A percentile compares a stretch with the other conserved stretches of the same genome.
Conservation (phyloP, 2,888 invertebrate species). For the Orthosia cruda region DNA sequence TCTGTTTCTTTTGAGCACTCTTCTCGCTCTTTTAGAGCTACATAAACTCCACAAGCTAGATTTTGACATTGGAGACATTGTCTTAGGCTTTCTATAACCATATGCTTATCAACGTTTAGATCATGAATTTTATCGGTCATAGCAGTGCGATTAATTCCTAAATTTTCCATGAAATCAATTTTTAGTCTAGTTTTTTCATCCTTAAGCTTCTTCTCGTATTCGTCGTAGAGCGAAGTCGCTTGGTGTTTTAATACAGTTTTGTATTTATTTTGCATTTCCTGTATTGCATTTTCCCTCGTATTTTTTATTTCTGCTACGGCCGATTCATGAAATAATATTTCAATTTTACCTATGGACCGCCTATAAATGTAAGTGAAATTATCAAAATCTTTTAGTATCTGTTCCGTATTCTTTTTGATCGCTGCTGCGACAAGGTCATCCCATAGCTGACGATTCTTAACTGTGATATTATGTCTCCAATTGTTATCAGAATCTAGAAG, state of each 20-base stretch:
- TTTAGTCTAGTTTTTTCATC: conserved; percentile 78
- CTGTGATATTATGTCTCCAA: conserved; percentile 78
- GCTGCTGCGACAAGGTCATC: conserved; percentile 71
- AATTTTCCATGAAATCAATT: conserved; percentile 74
- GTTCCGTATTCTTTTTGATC: conserved; percentile 75
- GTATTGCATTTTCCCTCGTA: conserved; percentile 72
- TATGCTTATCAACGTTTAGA: conserved; percentile 84
- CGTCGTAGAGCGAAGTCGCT: conserved; percentile 80
- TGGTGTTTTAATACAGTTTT: conserved; percentile 77
- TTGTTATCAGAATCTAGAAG: conserved; percentile 77
- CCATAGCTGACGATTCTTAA: conserved; percentile 70
- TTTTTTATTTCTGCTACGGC: conserved; percentile 78
- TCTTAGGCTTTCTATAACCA: conserved; percentile 82
- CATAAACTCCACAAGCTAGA: conserved; percentile 87
- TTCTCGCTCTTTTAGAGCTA: conserved; percentile 86
- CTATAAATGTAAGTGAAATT: conserved; percentile 79
- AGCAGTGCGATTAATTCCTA: conserved; percentile 72
- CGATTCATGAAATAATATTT: conserved; percentile 79
- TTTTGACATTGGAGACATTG: conserved; percentile 83
- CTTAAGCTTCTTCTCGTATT: conserved; percentile 76
- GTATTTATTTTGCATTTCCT: conserved; percentile 79
- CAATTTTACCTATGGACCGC: conserved; percentile 78
- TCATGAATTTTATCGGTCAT: conserved; percentile 79
- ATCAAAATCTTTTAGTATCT: conserved; percentile 77
- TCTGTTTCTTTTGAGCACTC: conserved; percentile 79